phyloP scores from a whole-genome alignment of 1,140 invertebrate genomes.

The Dinoponera quadriceps region DNA sequence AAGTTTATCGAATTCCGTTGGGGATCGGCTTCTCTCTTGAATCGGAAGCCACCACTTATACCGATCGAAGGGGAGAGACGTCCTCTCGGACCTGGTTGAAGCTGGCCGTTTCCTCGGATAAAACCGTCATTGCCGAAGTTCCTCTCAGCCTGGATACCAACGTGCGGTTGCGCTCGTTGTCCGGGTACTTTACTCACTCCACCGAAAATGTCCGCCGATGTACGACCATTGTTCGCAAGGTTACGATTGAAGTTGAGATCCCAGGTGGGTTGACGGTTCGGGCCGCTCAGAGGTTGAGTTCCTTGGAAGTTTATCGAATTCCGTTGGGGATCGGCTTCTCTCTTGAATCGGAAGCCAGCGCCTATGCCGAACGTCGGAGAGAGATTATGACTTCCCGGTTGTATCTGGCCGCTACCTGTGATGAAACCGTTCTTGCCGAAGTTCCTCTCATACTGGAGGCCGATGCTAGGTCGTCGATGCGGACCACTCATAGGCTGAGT shows the following conservation, averaged over 20 bases:
- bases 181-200: slow-evolving; percentile 49
- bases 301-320: slow-evolving; percentile 14
- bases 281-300: slow-evolving; percentile 61
- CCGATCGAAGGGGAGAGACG: slow-evolving; percentile 24
- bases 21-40: slow-evolving; percentile 38
- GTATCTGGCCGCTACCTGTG: slow-evolving; percentile 8
- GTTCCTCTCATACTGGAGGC: slow-evolving; percentile 28
- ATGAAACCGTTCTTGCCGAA: slow-evolving; percentile 26
- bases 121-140: slow-evolving; percentile 15
- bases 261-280: slow-evolving; percentile 61
- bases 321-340: slow-evolving; percentile 27
- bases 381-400: slow-evolving; percentile 4
- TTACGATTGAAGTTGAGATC: slow-evolving; percentile 62
- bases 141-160: slow-evolving; percentile 28
- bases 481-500: slow-evolving; percentile 65
- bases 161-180: slow-evolving; percentile 52
- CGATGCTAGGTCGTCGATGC: slow-evolving; percentile 62
- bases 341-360: slow-evolving; percentile 45
- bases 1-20: slow-evolving; percentile 31
- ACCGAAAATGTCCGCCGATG: slow-evolving; percentile 47
- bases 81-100: neutral
- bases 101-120: neutral
- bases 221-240: slow-evolving; percentile 35
- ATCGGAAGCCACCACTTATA: slow-evolving; percentile 32
- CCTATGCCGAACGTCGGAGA: slow-evolving; percentile 21